These are phyloP conservation scores for Podarcis lilfordi DNA, from an alignment of 2,797 vertebrate genomes.

Conservation along the genomic window DNA sequence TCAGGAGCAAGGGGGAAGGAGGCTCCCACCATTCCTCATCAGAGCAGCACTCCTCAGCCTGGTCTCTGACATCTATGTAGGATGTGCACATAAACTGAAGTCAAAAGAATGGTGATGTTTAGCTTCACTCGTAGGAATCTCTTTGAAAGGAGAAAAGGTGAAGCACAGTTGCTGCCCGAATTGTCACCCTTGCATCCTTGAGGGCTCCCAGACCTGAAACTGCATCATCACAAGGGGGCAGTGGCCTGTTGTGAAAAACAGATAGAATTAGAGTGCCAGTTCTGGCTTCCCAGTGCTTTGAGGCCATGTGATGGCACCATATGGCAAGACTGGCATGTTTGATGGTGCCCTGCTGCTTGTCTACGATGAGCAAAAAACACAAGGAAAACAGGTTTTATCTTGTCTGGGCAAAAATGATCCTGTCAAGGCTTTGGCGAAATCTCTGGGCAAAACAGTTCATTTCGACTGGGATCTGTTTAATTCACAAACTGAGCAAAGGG, in stretches of 20 bases:
- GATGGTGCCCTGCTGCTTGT: constrained; percentile 23
- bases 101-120: neutral
- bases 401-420: constrained; percentile 48
- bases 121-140: neutral
- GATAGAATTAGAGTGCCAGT: neutral
- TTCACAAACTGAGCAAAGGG: too few species aligned
- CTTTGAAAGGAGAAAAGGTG: neutral
- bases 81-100: neutral
- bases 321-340: neutral
- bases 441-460: constrained; percentile 50
- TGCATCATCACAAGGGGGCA: neutral
- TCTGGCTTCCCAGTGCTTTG: neutral
- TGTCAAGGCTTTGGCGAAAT: constrained; percentile 59
- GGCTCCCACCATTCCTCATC: too few species aligned
- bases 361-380: neutral
- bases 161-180: neutral
- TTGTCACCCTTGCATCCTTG: too few species aligned
- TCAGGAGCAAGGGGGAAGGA: too few species aligned
- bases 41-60: too few species aligned
- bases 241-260: neutral
- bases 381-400: constrained; percentile 5
- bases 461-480: too few species aligned
- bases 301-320: neutral
- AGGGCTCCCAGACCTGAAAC: neutral
- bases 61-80: neutral